phyloP scores from a whole-genome alignment of 2,888 invertebrate genomes.

The Meandrusa payeni region DNA sequence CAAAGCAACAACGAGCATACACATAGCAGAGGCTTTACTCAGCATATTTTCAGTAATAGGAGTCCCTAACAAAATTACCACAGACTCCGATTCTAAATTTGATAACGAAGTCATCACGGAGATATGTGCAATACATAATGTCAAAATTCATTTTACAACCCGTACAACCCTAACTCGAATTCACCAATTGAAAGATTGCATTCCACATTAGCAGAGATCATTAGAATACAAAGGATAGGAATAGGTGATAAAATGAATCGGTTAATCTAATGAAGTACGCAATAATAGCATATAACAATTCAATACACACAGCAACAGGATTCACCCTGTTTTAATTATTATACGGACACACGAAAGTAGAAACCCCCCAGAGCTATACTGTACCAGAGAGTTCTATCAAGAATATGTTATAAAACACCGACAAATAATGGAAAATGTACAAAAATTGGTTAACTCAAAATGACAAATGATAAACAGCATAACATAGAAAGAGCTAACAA shows the following conservation, averaged over 20 bases:
- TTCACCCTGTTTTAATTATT: slow-evolving; percentile 36
- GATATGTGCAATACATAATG: slow-evolving; percentile 16
- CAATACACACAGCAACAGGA: slow-evolving; percentile 34
- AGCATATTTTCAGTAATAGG: slow-evolving; percentile 16
- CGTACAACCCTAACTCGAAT: slow-evolving; percentile 26
- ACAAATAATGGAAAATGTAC: slow-evolving; percentile 29
- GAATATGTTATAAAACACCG: slow-evolving; percentile 86
- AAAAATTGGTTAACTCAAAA: slow-evolving; percentile 27
- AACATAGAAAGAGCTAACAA: slow-evolving; percentile 27
- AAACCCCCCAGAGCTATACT: slow-evolving; percentile 38
- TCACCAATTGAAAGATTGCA: slow-evolving; percentile 28
- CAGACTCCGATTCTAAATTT: slow-evolving; percentile 11
- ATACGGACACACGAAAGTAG: slow-evolving; percentile 35
- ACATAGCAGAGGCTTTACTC: slow-evolving; percentile 7
- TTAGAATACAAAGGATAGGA: slow-evolving; percentile 27
- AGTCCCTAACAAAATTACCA: slow-evolving; percentile 10
- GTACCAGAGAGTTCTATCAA: slow-evolving; percentile 71
- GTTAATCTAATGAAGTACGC: slow-evolving; percentile 33
- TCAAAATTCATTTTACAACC: slow-evolving; percentile 29
- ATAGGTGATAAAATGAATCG: slow-evolving; percentile 31
- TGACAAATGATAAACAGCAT: slow-evolving; percentile 25
- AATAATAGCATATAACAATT: slow-evolving; percentile 36
- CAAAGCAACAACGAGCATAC: slow-evolving; percentile 2
- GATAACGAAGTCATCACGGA: slow-evolving; percentile 25
- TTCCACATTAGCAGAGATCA: slow-evolving; percentile 28